Base-by-base conservation (phyloP, 2,888 invertebrate species). In the Branchipolynoe longqiensis region DNA sequence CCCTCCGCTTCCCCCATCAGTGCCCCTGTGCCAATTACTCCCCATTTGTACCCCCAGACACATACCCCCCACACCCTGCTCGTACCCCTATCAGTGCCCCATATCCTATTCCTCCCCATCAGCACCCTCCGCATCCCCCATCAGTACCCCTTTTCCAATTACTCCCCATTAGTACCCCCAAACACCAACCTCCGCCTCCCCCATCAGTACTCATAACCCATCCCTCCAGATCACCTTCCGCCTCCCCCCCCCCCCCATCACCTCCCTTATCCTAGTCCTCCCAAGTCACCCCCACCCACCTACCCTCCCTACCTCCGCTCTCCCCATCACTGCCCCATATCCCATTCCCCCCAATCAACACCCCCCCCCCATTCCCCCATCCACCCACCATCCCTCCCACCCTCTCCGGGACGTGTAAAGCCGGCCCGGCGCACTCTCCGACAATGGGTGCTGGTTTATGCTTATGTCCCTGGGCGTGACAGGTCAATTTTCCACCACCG, bases 401-500 rank as follows among this genome's bases (percentile, higher is more conserved):
- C 48, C 48, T 78, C 41, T 18, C 41, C 2, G 4, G 25, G 31
- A 6, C 25, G 62, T 38, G 38, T 69, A 69, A 69, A 69, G 69
- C 69, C 38, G 22, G 38, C 69, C 36, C 69, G 36, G 36, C n/a
- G 69, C 22, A 69, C 36, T n/a, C n/a, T 33, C 33, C 36, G 38
- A 78, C 78, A 54, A 78, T 78, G 78, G 48, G 48, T 78, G 41
- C 78, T 78, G 48, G 41, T 78, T 78, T 78, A 78, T 78, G 78
- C 48, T 78, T 78, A 78, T 78, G 78, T 40, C 41, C 48, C 78
- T 22, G 78, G 41, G 78, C 48, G 78, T 78, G 78, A 78, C 78
- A 78, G 78, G 78, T 78, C 78, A 78, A 78, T 78, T 78, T 78
- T 78, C 78, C 22, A 78, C 48, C 54, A 54, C 78, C 78, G 78